A percentile compares a stretch with the other conserved stretches of the same genome.
Conservation (phyloP, 1,140 invertebrate species). For the Pogonognathellus flavescens region DNA sequence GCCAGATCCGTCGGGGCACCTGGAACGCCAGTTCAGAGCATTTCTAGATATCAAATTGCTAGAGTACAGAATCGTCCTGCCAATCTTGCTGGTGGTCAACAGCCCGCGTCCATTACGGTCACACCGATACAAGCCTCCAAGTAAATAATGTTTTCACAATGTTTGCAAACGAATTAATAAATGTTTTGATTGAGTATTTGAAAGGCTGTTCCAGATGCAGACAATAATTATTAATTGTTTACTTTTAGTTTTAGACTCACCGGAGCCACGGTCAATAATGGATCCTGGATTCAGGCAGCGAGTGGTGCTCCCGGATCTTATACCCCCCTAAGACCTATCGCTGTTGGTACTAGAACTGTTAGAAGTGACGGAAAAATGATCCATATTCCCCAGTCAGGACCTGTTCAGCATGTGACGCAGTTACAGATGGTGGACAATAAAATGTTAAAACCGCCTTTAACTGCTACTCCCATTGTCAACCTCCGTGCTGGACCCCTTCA, state of each 20-base stretch:
- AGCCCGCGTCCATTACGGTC: constrained; percentile 65
- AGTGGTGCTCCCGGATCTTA: constrained; percentile 47
- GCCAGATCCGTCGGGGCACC: constrained; percentile 51
- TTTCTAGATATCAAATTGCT: constrained; percentile 64
- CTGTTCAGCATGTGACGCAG: constrained; percentile 64
- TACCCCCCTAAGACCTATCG: constrained; percentile 56
- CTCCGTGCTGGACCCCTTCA: constrained; percentile 60
- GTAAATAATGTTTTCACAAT: constrained; percentile 56
- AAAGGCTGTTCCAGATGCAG: not conserved
- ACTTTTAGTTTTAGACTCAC: constrained; percentile 56
- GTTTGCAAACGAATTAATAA: not conserved
- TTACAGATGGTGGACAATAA: constrained; percentile 66
- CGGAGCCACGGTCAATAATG: constrained; percentile 63
- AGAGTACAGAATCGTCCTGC: constrained; percentile 57
- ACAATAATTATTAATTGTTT: not conserved
- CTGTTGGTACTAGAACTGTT: constrained; percentile 59
- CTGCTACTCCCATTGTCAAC: constrained; percentile 61
- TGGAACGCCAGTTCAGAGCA: constrained; percentile 51
- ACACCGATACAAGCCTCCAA: constrained; percentile 65
- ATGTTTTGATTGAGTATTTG: not conserved
- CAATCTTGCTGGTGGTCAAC: constrained; percentile 56
- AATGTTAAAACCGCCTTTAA: constrained; percentile 60
- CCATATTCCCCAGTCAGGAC: constrained; percentile 64
- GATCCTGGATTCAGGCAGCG: constrained; percentile 64
- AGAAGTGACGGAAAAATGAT: constrained; percentile 65